These are phyloP conservation scores for Sarcophaga peregrina DNA, from an alignment of 1,140 invertebrate genomes.

Conservation along the genomic window DNA sequence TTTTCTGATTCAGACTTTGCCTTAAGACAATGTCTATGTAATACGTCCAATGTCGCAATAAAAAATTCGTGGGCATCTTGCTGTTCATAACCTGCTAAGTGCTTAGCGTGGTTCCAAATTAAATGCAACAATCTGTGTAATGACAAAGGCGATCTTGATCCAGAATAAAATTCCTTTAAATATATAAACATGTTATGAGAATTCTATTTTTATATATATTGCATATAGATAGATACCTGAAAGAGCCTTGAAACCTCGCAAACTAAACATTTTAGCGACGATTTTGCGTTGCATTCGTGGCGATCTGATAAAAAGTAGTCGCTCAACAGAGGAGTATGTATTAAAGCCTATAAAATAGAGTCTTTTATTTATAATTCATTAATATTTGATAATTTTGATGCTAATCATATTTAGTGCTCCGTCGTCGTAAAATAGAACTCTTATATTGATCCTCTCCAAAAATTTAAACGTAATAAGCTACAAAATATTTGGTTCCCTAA, in stretches of 20 bases:
- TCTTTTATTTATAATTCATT: neutral
- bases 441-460: too few relatives aligned
- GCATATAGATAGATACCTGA: slow-evolving; percentile 68
- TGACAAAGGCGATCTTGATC: slow-evolving; percentile 86
- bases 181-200: neutral
- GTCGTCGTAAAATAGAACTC: too few relatives aligned
- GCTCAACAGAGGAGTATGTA: slow-evolving; percentile 92
- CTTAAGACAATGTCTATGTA: slow-evolving; percentile 75
- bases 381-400: too few relatives aligned
- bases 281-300: slow-evolving; percentile 82
- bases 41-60: slow-evolving; percentile 91
- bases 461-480: too few relatives aligned
- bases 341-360: slow-evolving; percentile 74
- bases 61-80: slow-evolving; percentile 99
- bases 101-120: slow-evolving; percentile 96
- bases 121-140: slow-evolving; percentile 90
- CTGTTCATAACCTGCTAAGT: slow-evolving; percentile 96
- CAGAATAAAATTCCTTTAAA: slow-evolving; percentile 90
- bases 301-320: slow-evolving; percentile 96
- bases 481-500: too few relatives aligned
- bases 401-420: too few relatives aligned
- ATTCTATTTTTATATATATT: neutral
- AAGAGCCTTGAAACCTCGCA: slow-evolving; percentile 91
- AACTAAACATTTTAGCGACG: slow-evolving; percentile 81
- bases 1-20: slow-evolving; percentile 56